These are phyloP conservation scores for Microcebus ravelobensis DNA, from an alignment of 2,113 vertebrate species.

Conservation along the genomic window DNA sequence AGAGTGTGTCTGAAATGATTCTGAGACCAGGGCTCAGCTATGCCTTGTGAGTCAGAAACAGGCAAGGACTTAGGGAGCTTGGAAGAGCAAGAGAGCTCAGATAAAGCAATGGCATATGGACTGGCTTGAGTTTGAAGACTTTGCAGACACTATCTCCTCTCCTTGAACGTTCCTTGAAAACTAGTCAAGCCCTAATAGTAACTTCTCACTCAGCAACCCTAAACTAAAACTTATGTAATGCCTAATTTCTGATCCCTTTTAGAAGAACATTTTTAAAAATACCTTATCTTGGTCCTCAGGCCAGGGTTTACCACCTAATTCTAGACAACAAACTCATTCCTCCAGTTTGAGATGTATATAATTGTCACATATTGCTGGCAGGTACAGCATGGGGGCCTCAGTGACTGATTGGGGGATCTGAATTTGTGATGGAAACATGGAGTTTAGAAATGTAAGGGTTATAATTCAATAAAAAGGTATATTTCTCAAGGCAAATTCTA, in stretches of 20 bases:
- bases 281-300: background rate
- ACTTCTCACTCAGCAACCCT: background rate
- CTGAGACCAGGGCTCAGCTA: background rate
- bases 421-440: background rate
- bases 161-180: constrained; percentile 31
- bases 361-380: background rate
- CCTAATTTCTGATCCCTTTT: background rate
- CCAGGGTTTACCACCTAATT: background rate
- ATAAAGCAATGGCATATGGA: background rate
- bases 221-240: background rate
- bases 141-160: background rate
- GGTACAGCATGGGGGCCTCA: background rate
- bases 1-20: background rate
- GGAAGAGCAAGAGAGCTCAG: background rate
- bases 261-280: background rate
- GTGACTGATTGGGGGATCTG: background rate
- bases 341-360: background rate
- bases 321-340: background rate
- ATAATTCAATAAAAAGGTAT: background rate
- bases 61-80: background rate
- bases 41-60: background rate
- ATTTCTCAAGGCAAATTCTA: constrained; percentile 17
- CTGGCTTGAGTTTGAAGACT: background rate
- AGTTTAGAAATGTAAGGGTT: constrained; percentile 3
- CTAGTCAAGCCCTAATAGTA: background rate